Conservation (phyloP, 2,888 invertebrate genomes). For the Drosophila paramelanica region DNA sequence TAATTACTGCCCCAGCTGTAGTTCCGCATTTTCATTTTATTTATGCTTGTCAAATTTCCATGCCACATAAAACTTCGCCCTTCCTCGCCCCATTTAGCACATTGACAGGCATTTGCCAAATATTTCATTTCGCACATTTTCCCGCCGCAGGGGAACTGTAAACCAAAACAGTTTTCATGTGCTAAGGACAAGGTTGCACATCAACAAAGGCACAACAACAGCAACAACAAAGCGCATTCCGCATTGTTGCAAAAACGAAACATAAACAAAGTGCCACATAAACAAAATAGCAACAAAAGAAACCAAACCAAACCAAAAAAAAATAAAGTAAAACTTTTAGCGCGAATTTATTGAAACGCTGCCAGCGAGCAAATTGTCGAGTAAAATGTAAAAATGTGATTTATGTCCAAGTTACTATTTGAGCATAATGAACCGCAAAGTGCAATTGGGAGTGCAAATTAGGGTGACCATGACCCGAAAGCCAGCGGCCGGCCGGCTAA, state of each 20-base stretch:
- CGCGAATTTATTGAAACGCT: slow-evolving; percentile 44
- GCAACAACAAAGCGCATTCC: slow-evolving; percentile 52
- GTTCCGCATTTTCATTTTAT: slow-evolving; percentile 33
- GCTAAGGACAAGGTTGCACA: slow-evolving; percentile 73
- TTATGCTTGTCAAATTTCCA: slow-evolving; percentile 54
- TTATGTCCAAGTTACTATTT: slow-evolving; percentile 24
- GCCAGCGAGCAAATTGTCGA: slow-evolving; percentile 41
- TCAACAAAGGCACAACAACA: slow-evolving; percentile 19
- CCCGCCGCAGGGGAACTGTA: slow-evolving; percentile 36
- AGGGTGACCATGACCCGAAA: slow-evolving; percentile 42
- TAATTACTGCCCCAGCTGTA: not conserved
- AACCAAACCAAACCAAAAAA: slow-evolving; percentile 12
- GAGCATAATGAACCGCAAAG: slow-evolving; percentile 19
- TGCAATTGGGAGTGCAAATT: slow-evolving; percentile 21
- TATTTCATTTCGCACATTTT: slow-evolving; percentile 49
- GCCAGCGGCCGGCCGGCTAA: slow-evolving; percentile 21
- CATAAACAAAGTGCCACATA: slow-evolving; percentile 67
- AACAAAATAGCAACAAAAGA: slow-evolving; percentile 36
- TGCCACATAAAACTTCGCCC: slow-evolving; percentile 19
- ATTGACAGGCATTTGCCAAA: slow-evolving; percentile 50
- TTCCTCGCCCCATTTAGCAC: no score
- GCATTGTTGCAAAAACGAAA: slow-evolving; percentile 62
- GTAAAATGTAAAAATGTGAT: slow-evolving; percentile 10
- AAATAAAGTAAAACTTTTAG: slow-evolving; percentile 2
- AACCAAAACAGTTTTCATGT: slow-evolving; percentile 61